phyloP scores from a whole-genome alignment of 2,113 vertebrate species.

The Dicaeum eximium region DNA sequence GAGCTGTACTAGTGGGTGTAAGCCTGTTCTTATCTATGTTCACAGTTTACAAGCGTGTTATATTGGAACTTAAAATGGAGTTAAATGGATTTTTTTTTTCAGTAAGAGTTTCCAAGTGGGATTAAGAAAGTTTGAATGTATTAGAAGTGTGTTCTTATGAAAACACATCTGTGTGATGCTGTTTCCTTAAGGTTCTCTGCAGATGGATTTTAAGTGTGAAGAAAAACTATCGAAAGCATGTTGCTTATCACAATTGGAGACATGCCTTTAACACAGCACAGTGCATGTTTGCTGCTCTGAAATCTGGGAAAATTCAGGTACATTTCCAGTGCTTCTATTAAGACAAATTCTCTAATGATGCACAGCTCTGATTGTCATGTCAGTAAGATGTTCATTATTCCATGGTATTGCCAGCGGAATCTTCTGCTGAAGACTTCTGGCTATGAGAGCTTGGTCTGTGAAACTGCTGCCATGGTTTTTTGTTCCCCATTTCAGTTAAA shows the following conservation, averaged over 20 bases:
- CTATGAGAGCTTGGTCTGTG: neutral
- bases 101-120: neutral
- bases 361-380: neutral
- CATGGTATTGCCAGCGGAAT: neutral
- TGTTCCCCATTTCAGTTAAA: neutral
- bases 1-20: neutral
- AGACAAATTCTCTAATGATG: neutral
- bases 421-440: neutral
- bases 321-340: neutral
- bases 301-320: constrained; percentile 93
- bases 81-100: neutral
- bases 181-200: constrained; percentile 83
- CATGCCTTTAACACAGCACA: constrained; percentile 96
- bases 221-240: constrained; percentile 97
- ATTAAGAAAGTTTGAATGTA: neutral
- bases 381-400: neutral
- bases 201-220: constrained; percentile 96
- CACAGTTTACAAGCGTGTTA: neutral
- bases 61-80: neutral
- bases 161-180: neutral
- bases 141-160: neutral
- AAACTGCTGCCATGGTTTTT: neutral
- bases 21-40: neutral
- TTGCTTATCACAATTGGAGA: constrained; percentile 98
- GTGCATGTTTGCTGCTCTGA: constrained; percentile 95